Percentiles rank a stretch among this genome's conserved stretches.
Evolutionary conservation across 2,888 invertebrate genomes (phyloP).

Genomic region (Prosapia bicincta): DNA sequence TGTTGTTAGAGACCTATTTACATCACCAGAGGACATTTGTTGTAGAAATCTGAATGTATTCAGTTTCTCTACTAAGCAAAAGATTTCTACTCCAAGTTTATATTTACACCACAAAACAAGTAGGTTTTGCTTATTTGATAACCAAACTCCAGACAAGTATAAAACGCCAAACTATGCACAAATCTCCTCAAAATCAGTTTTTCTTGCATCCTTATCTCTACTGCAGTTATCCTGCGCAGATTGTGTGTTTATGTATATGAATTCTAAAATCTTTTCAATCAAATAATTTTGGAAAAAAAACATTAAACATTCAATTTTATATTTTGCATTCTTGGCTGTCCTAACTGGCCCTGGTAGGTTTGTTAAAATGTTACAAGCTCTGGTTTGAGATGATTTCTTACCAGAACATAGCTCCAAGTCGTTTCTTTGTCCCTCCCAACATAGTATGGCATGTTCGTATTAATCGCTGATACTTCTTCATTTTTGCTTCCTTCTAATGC

Average conservation of each 20-base stretch:
- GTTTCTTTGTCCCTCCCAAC: not conserved
- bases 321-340: not conserved
- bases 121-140: not conserved
- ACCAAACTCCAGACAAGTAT: not conserved
- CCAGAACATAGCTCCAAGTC: not conserved
- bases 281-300: not conserved
- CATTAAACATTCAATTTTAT: not conserved
- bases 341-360: constrained; percentile 3
- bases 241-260: not conserved
- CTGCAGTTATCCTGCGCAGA: not conserved
- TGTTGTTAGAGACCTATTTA: too few relatives aligned
- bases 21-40: too few relatives aligned
- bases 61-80: not conserved
- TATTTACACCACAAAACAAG: not conserved
- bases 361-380: not conserved
- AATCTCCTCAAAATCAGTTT: not conserved
- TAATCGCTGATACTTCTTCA: not conserved
- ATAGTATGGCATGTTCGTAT: not conserved
- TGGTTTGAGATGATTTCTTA: not conserved
- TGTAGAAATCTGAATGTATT: too few relatives aligned
- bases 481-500: not conserved
- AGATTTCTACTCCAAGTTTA: not conserved
- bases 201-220: not conserved
- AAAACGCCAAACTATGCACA: not conserved
- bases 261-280: not conserved